Evolutionary conservation across 2,113 vertebrate genomes (phyloP).

Genomic region (Blennius ocellaris): DNA sequence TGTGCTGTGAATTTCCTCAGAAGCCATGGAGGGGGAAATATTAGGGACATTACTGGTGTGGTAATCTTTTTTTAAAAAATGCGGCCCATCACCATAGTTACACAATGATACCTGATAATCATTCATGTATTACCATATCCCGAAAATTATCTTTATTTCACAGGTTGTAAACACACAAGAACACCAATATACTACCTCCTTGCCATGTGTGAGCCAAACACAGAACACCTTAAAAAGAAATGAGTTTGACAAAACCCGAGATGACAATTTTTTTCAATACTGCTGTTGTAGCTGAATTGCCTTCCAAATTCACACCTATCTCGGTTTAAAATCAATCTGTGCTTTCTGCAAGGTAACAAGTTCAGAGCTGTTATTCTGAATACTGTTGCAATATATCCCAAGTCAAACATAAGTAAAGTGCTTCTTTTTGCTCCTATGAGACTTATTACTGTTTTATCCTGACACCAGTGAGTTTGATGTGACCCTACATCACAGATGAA

Average conservation of each 20-base stretch:
- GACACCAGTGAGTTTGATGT: background rate
- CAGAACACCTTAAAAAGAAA: background rate
- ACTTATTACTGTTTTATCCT: background rate
- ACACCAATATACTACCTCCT: slow-evolving; percentile 24
- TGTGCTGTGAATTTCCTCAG: slow-evolving; percentile 48
- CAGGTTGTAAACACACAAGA: slow-evolving; percentile 34
- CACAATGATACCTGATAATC: slow-evolving; percentile 42
- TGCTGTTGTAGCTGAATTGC: background rate
- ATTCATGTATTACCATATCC: slow-evolving; percentile 53
- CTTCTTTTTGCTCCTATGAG: background rate
- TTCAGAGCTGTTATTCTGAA: background rate
- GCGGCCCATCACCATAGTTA: slow-evolving; percentile 32
- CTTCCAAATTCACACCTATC: slow-evolving; percentile 22
- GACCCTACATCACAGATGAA: slow-evolving; percentile 3
- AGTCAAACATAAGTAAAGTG: background rate
- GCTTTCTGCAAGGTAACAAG: slow-evolving; percentile 8
- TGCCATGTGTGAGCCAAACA: slow-evolving; percentile 17
- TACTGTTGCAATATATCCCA: background rate
- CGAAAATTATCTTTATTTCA: slow-evolving; percentile 43
- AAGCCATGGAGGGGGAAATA: background rate
- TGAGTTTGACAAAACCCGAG: too few species aligned
- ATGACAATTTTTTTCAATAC: background rate
- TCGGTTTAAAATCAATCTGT: background rate
- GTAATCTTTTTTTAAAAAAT: slow-evolving; percentile 25
- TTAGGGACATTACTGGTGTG: slow-evolving; percentile 54